A percentile compares a stretch with the other conserved stretches of the same genome.
Conservation (phyloP, 1,140 invertebrate species). For the Littorina saxatilis region DNA sequence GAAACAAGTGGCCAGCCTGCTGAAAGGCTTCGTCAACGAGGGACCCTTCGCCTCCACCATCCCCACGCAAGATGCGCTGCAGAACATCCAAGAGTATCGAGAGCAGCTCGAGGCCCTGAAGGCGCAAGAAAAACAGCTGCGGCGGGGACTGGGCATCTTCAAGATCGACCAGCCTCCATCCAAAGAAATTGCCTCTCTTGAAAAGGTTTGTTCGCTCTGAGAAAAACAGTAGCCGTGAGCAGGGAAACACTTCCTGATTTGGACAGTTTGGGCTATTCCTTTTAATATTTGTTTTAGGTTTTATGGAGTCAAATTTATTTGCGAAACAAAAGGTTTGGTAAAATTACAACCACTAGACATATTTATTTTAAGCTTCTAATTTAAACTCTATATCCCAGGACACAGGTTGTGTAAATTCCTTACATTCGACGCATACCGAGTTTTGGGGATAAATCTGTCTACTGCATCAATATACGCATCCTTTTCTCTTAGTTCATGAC, state of each 20-base stretch:
- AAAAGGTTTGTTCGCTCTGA: too few species aligned
- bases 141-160: conserved; percentile 84
- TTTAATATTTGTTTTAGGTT: too few species aligned
- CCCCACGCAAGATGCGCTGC: conserved; percentile 79
- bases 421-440: too few species aligned
- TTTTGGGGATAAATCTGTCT: too few species aligned
- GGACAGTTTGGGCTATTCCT: not conserved
- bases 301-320: too few species aligned
- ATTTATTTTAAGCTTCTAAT: too few species aligned
- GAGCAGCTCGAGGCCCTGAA: conserved; percentile 80
- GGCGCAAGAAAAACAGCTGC: conserved; percentile 81
- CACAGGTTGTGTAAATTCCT: too few species aligned
- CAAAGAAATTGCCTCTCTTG: conserved; percentile 82
- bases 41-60: conserved; percentile 78
- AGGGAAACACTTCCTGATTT: conserved; percentile 31
- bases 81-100: conserved; percentile 80
- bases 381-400: not conserved
- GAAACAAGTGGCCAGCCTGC: conserved; percentile 79
- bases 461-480: too few species aligned
- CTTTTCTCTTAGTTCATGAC: too few species aligned
- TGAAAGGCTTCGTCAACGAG: conserved; percentile 81
- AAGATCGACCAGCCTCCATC: conserved; percentile 84
- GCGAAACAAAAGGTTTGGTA: too few species aligned
- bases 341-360: too few species aligned
- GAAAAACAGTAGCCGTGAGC: too few species aligned